phyloP scores from a whole-genome alignment of 2,113 vertebrate genomes.

The Daphoenositta chrysoptera region DNA sequence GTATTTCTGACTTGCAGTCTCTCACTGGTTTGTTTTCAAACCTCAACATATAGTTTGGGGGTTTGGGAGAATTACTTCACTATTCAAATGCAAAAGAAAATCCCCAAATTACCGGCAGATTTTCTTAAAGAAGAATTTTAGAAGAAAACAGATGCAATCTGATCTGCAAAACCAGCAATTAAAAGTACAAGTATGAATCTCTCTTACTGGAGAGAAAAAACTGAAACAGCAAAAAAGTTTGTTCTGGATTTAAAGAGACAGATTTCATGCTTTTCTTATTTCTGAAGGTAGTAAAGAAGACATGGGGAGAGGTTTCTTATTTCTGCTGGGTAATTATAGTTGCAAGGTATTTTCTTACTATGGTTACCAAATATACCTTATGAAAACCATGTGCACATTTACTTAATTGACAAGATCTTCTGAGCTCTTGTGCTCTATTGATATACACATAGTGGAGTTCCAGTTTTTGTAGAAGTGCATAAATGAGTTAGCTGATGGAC shows the following conservation, averaged over 20 bases:
- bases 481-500: neutral
- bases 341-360: neutral
- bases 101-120: neutral
- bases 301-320: neutral
- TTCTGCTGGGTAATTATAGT: neutral
- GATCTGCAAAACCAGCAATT: neutral
- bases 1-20: too few species aligned
- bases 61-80: neutral
- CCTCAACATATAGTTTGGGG: fast-evolving
- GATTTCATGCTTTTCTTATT: neutral
- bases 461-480: neutral
- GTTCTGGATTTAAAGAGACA: neutral
- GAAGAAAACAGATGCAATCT: neutral
- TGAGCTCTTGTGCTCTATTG: neutral
- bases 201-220: neutral
- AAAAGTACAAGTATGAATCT: neutral
- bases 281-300: neutral
- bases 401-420: neutral
- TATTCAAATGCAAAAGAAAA: neutral
- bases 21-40: too few species aligned
- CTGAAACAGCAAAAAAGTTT: fast-evolving
- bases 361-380: neutral
- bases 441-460: neutral
- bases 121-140: neutral
- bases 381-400: neutral